Percentiles rank a stretch among this genome's conserved stretches.
Evolutionary conservation across 2,113 vertebrate genomes (phyloP).

Genomic region (Xiphophorus maculatus): DNA sequence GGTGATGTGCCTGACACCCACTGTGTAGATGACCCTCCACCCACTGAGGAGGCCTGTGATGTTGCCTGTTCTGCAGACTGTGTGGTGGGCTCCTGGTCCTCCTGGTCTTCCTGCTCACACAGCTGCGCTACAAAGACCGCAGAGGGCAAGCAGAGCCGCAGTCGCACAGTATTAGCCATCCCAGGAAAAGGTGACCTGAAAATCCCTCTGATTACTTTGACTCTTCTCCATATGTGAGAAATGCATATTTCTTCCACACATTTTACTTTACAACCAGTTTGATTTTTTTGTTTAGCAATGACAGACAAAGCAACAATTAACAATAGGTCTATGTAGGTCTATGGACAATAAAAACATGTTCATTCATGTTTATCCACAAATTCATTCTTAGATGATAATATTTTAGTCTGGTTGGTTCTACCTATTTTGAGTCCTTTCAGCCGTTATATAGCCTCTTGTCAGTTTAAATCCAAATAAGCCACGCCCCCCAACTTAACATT

Average conservation of each 20-base stretch:
- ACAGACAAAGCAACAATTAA: too few relatives aligned
- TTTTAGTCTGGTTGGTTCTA: too few relatives aligned
- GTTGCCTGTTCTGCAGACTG: constrained; percentile 89
- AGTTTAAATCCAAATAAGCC: too few relatives aligned
- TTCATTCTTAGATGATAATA: too few relatives aligned
- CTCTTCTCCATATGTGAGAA: neutral
- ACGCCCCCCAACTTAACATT: too few relatives aligned
- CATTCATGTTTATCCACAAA: too few relatives aligned
- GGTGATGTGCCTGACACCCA: constrained; percentile 76
- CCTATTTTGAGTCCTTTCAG: too few relatives aligned
- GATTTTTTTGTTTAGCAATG: too few relatives aligned
- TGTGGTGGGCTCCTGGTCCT: constrained; percentile 87
- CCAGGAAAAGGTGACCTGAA: constrained; percentile 85
- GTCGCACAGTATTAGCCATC: constrained; percentile 86
- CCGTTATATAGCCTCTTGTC: too few relatives aligned
- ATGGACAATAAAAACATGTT: too few relatives aligned
- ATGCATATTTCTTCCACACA: neutral
- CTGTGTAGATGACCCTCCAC: constrained; percentile 79
- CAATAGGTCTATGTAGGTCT: too few relatives aligned
- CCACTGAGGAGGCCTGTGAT: constrained; percentile 80
- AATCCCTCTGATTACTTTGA: constrained; percentile 1
- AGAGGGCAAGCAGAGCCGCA: constrained; percentile 90
- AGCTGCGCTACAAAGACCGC: constrained; percentile 87
- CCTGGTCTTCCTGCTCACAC: constrained; percentile 91
- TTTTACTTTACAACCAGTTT: neutral